Conservation (phyloP, 2,888 invertebrate species). For the Leptarthrus brevirostris region DNA sequence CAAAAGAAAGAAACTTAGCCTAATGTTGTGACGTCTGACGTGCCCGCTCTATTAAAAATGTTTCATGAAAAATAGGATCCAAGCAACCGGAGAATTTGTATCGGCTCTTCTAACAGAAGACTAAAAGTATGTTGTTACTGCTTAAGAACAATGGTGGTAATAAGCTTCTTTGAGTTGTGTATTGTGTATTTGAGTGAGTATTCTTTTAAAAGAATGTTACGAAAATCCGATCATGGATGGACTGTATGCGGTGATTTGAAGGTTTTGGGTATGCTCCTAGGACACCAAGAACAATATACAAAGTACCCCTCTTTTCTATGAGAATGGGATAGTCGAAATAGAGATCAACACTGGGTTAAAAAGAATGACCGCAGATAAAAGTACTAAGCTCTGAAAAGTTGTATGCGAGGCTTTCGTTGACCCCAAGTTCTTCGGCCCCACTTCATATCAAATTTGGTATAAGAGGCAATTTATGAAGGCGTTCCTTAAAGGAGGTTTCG, state of each 20-base stretch:
- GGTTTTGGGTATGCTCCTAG: not conserved
- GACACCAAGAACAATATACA: not conserved
- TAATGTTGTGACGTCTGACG: not conserved
- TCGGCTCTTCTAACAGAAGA: not conserved
- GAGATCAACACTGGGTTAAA: not conserved
- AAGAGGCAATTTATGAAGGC: not conserved
- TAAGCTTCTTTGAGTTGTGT: slow-evolving; percentile 29
- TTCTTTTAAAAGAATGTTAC: slow-evolving; percentile 31
- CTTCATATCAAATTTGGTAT: not conserved
- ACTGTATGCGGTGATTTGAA: slow-evolving; percentile 3
- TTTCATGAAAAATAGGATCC: not conserved
- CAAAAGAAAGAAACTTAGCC: not conserved
- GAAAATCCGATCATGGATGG: slow-evolving; percentile 15
- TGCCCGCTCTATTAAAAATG: not conserved
- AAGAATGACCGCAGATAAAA: not conserved
- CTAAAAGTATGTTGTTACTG: slow-evolving; percentile 32
- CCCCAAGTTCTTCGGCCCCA: no score
- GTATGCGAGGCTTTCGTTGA: no score
- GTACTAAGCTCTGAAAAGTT: not conserved
- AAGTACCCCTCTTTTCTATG: not conserved
- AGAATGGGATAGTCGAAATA: slow-evolving; percentile 1
- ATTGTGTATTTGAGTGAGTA: no score
- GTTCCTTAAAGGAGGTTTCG: not conserved
- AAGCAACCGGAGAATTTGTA: not conserved
- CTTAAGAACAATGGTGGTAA: slow-evolving; percentile 36